Conservation (phyloP, 92 coral and sea anemone species). For the Porites lobata region DNA sequence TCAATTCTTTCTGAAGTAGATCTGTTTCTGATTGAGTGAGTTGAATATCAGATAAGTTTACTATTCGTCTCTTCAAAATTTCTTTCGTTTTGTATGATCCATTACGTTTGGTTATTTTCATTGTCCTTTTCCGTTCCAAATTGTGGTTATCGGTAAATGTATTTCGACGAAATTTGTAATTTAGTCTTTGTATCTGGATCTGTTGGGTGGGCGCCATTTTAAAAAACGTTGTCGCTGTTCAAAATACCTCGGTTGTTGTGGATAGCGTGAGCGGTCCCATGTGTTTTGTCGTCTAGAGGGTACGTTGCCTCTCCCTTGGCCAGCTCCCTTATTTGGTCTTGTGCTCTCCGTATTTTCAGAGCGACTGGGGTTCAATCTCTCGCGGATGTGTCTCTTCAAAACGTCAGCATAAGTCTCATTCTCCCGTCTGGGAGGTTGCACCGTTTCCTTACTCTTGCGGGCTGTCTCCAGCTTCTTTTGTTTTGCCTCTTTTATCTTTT, state of each 20-base stretch:
- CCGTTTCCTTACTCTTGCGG: constrained; percentile 25
- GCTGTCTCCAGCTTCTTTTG: constrained; percentile 10
- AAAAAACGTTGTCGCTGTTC: constrained; percentile 11
- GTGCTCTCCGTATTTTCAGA: background rate
- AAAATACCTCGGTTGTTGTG: constrained; percentile 25
- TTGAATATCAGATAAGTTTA: too few relatives aligned
- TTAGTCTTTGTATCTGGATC: too few relatives aligned
- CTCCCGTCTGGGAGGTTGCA: constrained; percentile 26
- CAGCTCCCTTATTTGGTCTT: background rate
- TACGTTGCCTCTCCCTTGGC: background rate
- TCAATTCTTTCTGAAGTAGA: too few relatives aligned
- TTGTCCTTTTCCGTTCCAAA: too few relatives aligned
- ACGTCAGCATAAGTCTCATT: constrained; percentile 45
- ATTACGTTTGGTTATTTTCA: too few relatives aligned
- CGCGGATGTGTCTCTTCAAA: constrained; percentile 35
- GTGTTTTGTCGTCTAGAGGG: constrained; percentile 1
- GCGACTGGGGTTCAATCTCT: constrained; percentile 3
- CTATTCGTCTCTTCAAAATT: too few relatives aligned
- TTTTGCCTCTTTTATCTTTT: too few relatives aligned
- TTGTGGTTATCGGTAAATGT: too few relatives aligned
- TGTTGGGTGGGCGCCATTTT: too few relatives aligned
- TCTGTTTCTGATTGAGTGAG: too few relatives aligned
- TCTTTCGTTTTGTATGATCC: too few relatives aligned
- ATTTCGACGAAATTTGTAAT: too few relatives aligned
- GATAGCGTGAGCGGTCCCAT: constrained; percentile 21